Evolutionary conservation across 2,888 invertebrate species (phyloP).

Genomic region (Nowickia ferox): DNA sequence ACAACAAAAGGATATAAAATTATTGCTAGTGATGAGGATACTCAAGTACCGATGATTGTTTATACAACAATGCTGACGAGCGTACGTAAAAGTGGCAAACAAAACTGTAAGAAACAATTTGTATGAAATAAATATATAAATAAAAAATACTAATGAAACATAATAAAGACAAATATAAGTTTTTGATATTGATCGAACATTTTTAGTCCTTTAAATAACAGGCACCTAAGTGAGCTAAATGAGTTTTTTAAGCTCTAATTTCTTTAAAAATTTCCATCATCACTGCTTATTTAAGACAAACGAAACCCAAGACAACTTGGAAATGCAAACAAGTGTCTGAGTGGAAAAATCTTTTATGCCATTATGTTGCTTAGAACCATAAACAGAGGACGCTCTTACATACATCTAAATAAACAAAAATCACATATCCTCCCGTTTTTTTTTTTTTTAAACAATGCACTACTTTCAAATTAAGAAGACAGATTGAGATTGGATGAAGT

Average conservation of each 20-base stretch:
- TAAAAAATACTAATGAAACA: too few relatives aligned
- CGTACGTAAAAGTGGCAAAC: slow-evolving; percentile 9
- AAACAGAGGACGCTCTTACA: not conserved
- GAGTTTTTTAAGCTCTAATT: not conserved
- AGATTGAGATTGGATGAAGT: too few relatives aligned
- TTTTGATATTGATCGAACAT: too few relatives aligned
- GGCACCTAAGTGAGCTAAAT: not conserved
- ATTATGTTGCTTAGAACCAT: slow-evolving; percentile 11
- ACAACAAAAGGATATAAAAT: slow-evolving; percentile 51
- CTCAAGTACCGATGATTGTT: slow-evolving; percentile 46
- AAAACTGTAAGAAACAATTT: not conserved
- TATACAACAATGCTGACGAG: slow-evolving; percentile 41
- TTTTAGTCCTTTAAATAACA: too few relatives aligned
- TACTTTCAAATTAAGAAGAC: not conserved
- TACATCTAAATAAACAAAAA: not conserved
- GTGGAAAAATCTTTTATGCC: slow-evolving; percentile 46
- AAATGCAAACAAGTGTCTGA: slow-evolving; percentile 53
- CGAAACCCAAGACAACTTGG: slow-evolving; percentile 4
- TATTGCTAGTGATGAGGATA: slow-evolving; percentile 34
- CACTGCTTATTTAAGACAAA: not conserved
- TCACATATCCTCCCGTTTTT: not conserved
- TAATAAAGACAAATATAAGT: too few relatives aligned
- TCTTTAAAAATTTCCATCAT: not conserved
- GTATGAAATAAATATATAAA: too few relatives aligned
- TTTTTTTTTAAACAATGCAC: not conserved